Percentiles rank a stretch among this genome's conserved stretches.
phyloP scores from a whole-genome alignment of 37 sponge, comb jelly and placozoan species.

The Cladorhizidae sp. region DNA sequence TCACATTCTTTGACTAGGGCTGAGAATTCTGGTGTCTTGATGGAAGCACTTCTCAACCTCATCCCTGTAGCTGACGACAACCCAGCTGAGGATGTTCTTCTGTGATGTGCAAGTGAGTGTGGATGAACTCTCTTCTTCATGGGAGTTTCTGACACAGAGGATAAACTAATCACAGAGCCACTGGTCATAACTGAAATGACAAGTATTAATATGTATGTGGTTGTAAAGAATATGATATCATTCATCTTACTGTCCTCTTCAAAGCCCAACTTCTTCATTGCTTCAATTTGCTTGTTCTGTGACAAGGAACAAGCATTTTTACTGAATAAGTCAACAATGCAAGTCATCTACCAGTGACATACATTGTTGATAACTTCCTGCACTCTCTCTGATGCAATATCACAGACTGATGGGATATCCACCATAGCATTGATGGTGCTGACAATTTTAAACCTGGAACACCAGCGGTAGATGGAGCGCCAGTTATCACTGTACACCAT shows the following conservation, averaged over 20 bases:
- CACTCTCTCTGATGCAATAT: neutral
- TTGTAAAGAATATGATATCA: too few species aligned
- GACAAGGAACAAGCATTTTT: neutral
- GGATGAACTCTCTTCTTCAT: neutral
- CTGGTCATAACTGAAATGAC: too few species aligned
- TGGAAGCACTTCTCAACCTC: neutral
- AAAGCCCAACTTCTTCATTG: conserved; percentile 33
- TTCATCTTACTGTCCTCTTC: conserved; percentile 8
- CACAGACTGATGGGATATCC: conserved; percentile 10
- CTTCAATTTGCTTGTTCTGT: conserved; percentile 41
- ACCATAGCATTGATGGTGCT: conserved; percentile 50
- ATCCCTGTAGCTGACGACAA: neutral
- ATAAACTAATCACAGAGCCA: neutral
- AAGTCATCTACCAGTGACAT: neutral
- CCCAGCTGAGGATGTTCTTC: conserved; percentile 23
- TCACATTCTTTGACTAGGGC: neutral
- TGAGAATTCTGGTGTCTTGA: neutral
- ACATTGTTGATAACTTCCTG: conserved; percentile 43
- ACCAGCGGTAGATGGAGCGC: conserved; percentile 75
- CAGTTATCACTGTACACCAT: conserved; percentile 63
- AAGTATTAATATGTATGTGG: too few species aligned
- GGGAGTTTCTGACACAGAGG: neutral
- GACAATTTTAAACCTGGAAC: conserved; percentile 71
- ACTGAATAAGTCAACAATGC: neutral
- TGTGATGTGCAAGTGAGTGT: too few species aligned